Evolutionary conservation across 2,888 invertebrate genomes (phyloP), one percentile per base, ranked within the genome.

Genomic region (Physocephala rufipes): DNA sequence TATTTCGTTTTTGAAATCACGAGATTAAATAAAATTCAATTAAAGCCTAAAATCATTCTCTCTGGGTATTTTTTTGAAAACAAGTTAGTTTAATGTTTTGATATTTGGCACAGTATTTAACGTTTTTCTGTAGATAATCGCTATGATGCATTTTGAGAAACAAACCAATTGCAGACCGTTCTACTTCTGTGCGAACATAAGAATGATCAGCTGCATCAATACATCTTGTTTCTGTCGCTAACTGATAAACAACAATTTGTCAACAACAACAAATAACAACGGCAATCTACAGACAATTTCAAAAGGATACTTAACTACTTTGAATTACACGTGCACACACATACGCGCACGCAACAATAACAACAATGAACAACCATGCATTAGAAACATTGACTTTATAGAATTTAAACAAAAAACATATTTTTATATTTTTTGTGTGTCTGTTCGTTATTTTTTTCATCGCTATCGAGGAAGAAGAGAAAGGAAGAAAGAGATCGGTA

Each of bases 291-390:
- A 3, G 24, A 58, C 58, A 2, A 24, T 24, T 19, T 19, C 5
- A 51, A 16, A 51, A 51, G 19, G 19, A 2, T 19, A 51, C 51
- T 51, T 19, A 12, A 16, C 3, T 2, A 51, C 24, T 13, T 16
- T 28, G 28, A 1, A 63, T 13, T 43, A 63, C 28, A 59, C 16
- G 7, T 12, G 28, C 13, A 28, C 21, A 16, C 15, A 24, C 24
- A 45, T 30, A 58, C 45, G 51, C 26, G 19, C 16, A 21, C 67
- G 7, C 28, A 59, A 68, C 47, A 47, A 47, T 9, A 21, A 59
- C 45, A 70, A 61, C 61, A 21, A 47, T 53, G 19, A 19, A 43
- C 49, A 61, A 62, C 24, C n/a, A 68, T 59, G 26, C 58, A 21
- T 47, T 51, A 24, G 3, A 30, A 21, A 12, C 21, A 59, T 53